These are phyloP conservation scores for Machimus atricapillus DNA, from an alignment of 2,888 invertebrate species.

Conservation along the genomic window DNA sequence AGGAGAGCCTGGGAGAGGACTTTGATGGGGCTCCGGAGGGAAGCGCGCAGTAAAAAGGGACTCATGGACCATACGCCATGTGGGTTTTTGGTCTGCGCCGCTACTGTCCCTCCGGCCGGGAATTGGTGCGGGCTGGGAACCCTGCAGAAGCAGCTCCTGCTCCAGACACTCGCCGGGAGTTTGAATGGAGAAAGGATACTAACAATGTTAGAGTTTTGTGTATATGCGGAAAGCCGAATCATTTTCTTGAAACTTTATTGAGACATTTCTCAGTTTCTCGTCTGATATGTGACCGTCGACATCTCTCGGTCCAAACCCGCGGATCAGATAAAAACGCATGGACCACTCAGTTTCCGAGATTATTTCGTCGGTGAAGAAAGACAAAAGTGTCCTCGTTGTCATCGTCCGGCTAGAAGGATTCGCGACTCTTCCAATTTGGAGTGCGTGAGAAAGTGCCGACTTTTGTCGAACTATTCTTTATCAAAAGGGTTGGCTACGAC, in stretches of 20 bases:
- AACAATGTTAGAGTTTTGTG: neutral
- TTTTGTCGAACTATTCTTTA: neutral
- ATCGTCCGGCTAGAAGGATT: neutral
- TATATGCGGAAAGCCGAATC: conserved; percentile 10
- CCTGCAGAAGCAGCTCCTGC: neutral
- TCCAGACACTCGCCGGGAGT: neutral
- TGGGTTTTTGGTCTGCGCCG: neutral
- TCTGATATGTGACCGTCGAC: conserved; percentile 42
- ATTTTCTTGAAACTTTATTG: conserved; percentile 6
- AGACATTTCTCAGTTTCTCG: conserved; percentile 44
- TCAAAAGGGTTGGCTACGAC: neutral
- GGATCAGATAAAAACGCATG: neutral
- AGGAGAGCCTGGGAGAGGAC: neutral
- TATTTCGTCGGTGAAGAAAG: neutral
- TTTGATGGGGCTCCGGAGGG: neutral
- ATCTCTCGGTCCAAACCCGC: neutral
- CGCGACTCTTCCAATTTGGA: neutral
- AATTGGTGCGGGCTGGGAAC: neutral
- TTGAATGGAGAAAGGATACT: neutral
- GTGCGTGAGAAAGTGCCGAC: neutral
- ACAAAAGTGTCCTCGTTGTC: neutral
- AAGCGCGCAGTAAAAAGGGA: neutral
- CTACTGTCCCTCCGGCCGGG: neutral
- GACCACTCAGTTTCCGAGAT: neutral
- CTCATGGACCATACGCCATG: neutral